Evolutionary conservation across 2,888 invertebrate genomes (phyloP), one percentile per base, ranked within the genome.

Genomic region (Apamea crenata): DNA sequence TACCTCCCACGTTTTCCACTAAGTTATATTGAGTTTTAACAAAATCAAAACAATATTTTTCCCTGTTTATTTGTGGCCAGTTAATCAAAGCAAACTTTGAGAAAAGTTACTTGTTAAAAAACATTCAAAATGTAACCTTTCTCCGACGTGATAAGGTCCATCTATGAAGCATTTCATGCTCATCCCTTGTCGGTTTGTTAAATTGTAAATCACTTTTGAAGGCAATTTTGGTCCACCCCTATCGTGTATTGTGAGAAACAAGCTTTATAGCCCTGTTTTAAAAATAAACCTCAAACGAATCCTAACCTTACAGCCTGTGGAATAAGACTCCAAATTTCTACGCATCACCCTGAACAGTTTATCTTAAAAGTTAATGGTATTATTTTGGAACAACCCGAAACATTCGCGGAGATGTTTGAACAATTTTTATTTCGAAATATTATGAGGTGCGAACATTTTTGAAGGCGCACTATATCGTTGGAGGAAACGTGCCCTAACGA

Each of bases 131-230:
- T 63, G 56, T 50, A 56, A 85, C 85, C 61, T 75, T 85, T 40
- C 1, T 3, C 36, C 56, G 0, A 36, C 14, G 47, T 29, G 29
- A 69, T 73, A 85, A 56, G 32, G 72, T 72, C 29, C 29, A 50
- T 68, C 25, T 1, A 56, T 67, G 56, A 21, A 18, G 10, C 2
- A 65, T 29, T 72, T 47, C 32, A 18, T 14, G 32, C 14, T 71
- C 29, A 67, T 63, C 44, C 50, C 25, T 66, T 69, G 63, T 66
- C 2, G 25, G 56, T 81, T 83, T 76, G 75, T 73, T 61, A 6
- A 68, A 71, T 56, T 85, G 40, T 84, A 75, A 84, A 84, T 85
- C 68, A 85, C 66, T 85, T 84, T 84, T 56, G 74, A 78, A 85
- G 65, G 81, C 68, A 85, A 85, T 84, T 78, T 85, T 78, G 72